phyloP scores from a whole-genome alignment of 2,888 invertebrate genomes.

The Sinohyriopsis cumingii region DNA sequence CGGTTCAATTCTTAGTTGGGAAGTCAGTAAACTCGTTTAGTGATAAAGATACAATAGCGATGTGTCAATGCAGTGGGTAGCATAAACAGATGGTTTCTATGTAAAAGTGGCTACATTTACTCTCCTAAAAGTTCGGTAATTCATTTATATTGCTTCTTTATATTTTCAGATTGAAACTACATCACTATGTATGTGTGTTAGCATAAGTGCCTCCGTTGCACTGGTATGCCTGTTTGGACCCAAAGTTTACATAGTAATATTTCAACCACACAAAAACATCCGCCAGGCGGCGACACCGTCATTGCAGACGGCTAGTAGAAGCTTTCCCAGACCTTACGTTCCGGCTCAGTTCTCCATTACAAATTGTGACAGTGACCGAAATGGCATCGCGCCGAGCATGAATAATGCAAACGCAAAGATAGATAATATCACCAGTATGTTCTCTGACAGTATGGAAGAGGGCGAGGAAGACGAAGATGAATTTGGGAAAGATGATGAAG shows the following conservation, averaged over 20 bases:
- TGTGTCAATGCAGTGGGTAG: too few species aligned
- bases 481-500: conserved; percentile 35
- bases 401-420: conserved; percentile 22
- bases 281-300: conserved; percentile 74
- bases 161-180: conserved; percentile 80
- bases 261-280: conserved; percentile 83
- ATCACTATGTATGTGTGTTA: conserved; percentile 81
- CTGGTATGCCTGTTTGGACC: conserved; percentile 82
- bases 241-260: conserved; percentile 82
- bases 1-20: too few species aligned
- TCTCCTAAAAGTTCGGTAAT: background rate
- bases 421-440: conserved; percentile 47
- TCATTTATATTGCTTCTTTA: conserved; percentile 9
- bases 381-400: conserved; percentile 11
- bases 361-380: conserved; percentile 15
- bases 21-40: too few species aligned
- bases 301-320: conserved; percentile 31
- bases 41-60: too few species aligned
- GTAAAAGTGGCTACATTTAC: too few species aligned
- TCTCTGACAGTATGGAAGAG: conserved; percentile 56
- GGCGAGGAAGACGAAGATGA: conserved; percentile 54
- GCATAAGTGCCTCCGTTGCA: conserved; percentile 81
- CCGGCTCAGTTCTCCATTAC: conserved; percentile 24
- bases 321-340: conserved; percentile 36
- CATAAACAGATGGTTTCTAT: too few species aligned